Evolutionary conservation across 2,888 invertebrate species (phyloP), one percentile per base, ranked within the genome.

Genomic region (Cecidostiba fungosa): DNA sequence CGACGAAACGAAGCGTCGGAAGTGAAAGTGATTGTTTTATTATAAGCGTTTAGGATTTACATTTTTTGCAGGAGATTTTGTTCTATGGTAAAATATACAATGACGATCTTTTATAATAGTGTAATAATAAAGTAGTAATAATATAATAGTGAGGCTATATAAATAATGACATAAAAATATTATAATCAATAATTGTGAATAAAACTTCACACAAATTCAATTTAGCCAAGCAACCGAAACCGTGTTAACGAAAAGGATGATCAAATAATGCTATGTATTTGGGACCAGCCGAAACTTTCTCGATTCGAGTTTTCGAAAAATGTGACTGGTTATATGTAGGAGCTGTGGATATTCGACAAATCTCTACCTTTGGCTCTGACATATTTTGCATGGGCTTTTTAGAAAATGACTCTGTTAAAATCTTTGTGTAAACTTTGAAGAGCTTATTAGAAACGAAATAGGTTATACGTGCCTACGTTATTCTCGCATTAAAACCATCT

Each of bases 201-300:
- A 12, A 43, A 12, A 10, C 10, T 43, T 43, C 10, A 43, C 43
- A 19, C 0, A 19, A 54, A 54, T 54, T 2, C 19, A 19, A 54
- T 54, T 54, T 3, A 54, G n/a, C 19, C 1, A 47, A 6, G 47
- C 1, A 47, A 54, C 4, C n/a, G 54, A n/a, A 50, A 50, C 16
- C 50, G 19, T n/a, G 54, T 54, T n/a, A 6, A n/a, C n/a, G 1
- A 19, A 66, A 66, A 66, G 26, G 26, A 29, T 66, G 29, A 66
- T 66, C 10, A 26, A 12, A 66, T 66, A 66, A 66, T 66, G 26
- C 14, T 66, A 66, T 29, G 66, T 66, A 29, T 66, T 66, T 39
- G 36, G 72, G 72, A 43, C n/a, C n/a, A 29, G 69, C 12, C 43
- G 0, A 16, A n/a, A 72, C 72, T 72, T 72, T 72, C 72, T 72